phyloP scores from a whole-genome alignment of 37 sponge, comb jelly and placozoan species.

The Beroe forskalii region DNA sequence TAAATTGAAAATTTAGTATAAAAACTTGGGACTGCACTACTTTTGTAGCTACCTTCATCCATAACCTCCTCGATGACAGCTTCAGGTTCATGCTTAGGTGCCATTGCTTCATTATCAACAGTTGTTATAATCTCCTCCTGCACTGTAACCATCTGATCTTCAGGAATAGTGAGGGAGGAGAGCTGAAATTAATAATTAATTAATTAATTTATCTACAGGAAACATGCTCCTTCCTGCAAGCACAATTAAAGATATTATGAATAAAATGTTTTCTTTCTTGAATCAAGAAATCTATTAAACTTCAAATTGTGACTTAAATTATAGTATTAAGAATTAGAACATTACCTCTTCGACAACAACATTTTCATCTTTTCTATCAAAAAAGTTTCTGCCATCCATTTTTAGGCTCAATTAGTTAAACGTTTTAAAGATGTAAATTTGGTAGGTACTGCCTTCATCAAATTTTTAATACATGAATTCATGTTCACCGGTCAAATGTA shows the following conservation, averaged over 20 bases:
- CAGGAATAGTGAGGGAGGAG: slow-evolving; percentile 49
- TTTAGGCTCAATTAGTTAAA: too few species aligned
- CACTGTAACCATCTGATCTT: slow-evolving; percentile 64
- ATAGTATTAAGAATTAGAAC: background rate
- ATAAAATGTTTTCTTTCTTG: background rate
- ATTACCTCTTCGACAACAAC: slow-evolving; percentile 56
- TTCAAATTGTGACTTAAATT: background rate
- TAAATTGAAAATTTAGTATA: too few species aligned
- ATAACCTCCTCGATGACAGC: slow-evolving; percentile 21
- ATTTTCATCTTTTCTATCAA: slow-evolving; percentile 64
- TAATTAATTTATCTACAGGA: too few species aligned
- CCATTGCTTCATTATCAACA: background rate
- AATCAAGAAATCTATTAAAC: background rate
- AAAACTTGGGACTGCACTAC: too few species aligned
- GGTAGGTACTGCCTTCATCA: too few species aligned
- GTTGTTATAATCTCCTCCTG: slow-evolving; percentile 57
- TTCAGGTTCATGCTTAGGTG: background rate
- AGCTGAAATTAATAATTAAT: background rate
- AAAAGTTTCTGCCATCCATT: slow-evolving; percentile 2
- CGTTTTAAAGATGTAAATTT: too few species aligned
- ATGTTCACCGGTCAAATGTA: too few species aligned
- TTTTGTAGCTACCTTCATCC: slow-evolving; percentile 65
- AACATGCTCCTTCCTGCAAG: too few species aligned
- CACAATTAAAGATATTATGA: background rate
- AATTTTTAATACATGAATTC: too few species aligned